Base-by-base conservation (phyloP, 2,888 invertebrate species). In the Drosophila prolongata region DNA sequence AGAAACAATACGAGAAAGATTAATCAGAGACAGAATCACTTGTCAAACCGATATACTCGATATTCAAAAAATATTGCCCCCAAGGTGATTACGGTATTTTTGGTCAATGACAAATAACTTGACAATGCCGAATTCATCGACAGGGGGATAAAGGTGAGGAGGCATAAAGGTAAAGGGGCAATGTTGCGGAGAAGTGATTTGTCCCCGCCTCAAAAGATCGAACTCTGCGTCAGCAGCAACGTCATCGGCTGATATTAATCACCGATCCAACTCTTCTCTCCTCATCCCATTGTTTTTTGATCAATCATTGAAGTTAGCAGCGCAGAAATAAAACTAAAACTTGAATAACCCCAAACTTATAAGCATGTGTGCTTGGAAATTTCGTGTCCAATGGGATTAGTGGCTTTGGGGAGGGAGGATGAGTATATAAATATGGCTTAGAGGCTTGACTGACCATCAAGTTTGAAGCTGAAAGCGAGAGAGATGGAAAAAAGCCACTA, bases 51-150 rank as follows among this genome's bases (percentile, higher is more conserved):
- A 60, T 37, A 16, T 16, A 50, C 42, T n/a, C 14, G 35, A 30
- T n/a, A 10, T 8, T 37, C n/a, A 3, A 30, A 19, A 37, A 1
- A 42, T 9, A n/a, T 6, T 43, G 16, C 40, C 52, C 34, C 14
- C 19, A 46, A 46, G 61, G 46, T 46, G 38, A 24, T 40, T 43
- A 30, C 54, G 53, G 53, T 50, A 44, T 55, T 62, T 37, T 83
- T 73, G 76, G 54, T 71, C 82, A 86, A 88, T 88, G 82, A 83
- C 87, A 83, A 83, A 71, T 53, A 80, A 56, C 69, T 86, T 76
- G 80, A 35, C 34, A 35, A 49, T 35, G 66, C 50, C 10, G 3
- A 54, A 73, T 76, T 11, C n/a, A 24, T 16, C 24, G 34, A 52
- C 2, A n/a, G 30, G 38, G 47, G 14, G 13, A 58, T 42, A 58